Evolutionary conservation across 2,113 vertebrate species (phyloP), one percentile per base, ranked within the genome.

Genomic region (Sinocyclocheilus rhinocerous): DNA sequence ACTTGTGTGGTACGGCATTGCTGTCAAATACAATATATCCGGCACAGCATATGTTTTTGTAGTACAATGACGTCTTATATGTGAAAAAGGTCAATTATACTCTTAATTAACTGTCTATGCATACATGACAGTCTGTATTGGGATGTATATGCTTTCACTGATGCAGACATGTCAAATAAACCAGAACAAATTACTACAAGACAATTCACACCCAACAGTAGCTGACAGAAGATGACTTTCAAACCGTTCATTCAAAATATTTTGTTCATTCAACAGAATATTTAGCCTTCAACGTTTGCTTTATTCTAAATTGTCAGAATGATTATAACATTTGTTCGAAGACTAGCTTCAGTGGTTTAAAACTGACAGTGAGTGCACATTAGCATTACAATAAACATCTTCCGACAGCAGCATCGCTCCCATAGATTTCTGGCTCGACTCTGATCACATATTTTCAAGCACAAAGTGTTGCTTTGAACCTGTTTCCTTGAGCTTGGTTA

Each of bases 21-120:
- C 8, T 42, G 42, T 9, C 42, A 8, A 8, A 42, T 42, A 6
- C 42, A 42, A 42, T 42, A 9, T 42, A 42, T 42, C 2, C 8
- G 7, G 7, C 42, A 42, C 42, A 42, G 42, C 42, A 9, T 42
- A 8, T 42, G 42, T 42, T 42, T 42, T 42, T 42, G 5, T 42
- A 42, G 42, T 42, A 42, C 42, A 9, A 42, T 42, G 42, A 42
- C 7, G 1, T 8, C 42, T 42, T 42, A 42, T 42, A 42, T 42
- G 76, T 78, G 73, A 85, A 83, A 80, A 84, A 76, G 61, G 76
- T 85, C 83, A 85, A 83, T 83, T 73, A 50, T 24, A 81, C 61
- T 81, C 79, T 67, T 67, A 67, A 81, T 67, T 48, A 81, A 4
- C 13, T 3, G 13, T 83, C 16, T 39, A 45, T 59, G 36, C 33